phyloP scores from a whole-genome alignment of 2,888 invertebrate genomes.

The Ophonus ardosiacus region DNA sequence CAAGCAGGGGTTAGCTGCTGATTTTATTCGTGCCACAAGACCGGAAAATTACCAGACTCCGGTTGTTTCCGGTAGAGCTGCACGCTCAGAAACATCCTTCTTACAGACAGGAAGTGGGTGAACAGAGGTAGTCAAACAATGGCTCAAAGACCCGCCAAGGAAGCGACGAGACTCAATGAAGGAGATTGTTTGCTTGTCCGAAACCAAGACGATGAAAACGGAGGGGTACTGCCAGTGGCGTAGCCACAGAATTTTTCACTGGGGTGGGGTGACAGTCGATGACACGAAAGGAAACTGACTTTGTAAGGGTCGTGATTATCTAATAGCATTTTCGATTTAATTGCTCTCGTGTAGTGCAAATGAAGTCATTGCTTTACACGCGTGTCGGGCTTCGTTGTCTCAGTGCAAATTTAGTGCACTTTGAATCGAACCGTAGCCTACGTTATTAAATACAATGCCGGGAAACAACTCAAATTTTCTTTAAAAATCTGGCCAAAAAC shows the following conservation, averaged over 20 bases:
- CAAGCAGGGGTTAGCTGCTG: conserved; percentile 3
- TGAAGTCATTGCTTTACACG: no score
- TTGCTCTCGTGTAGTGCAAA: no score
- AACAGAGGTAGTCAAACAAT: conserved; percentile 58
- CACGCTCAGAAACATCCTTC: conserved; percentile 60
- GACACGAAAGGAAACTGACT: no score
- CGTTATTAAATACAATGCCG: no score
- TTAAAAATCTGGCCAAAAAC: no score
- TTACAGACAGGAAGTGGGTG: conserved; percentile 47
- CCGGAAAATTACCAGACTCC: conserved; percentile 62
- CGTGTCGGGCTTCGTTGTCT: no score
- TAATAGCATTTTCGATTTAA: no score
- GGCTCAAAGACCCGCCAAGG: conserved; percentile 16
- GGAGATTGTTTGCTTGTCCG: conserved; percentile 26
- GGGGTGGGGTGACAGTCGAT: no score
- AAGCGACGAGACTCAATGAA: conserved; percentile 16
- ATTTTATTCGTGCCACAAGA: conserved; percentile 60
- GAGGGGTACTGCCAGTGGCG: background rate
- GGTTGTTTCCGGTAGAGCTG: conserved; percentile 58
- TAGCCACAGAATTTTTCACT: background rate
- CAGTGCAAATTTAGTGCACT: no score
- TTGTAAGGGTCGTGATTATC: no score
- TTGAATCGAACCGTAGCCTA: no score
- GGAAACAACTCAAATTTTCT: no score
- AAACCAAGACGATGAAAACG: background rate